Base-by-base conservation (phyloP, 2,113 vertebrate genomes). In the Gnathonemus longibarbis region DNA sequence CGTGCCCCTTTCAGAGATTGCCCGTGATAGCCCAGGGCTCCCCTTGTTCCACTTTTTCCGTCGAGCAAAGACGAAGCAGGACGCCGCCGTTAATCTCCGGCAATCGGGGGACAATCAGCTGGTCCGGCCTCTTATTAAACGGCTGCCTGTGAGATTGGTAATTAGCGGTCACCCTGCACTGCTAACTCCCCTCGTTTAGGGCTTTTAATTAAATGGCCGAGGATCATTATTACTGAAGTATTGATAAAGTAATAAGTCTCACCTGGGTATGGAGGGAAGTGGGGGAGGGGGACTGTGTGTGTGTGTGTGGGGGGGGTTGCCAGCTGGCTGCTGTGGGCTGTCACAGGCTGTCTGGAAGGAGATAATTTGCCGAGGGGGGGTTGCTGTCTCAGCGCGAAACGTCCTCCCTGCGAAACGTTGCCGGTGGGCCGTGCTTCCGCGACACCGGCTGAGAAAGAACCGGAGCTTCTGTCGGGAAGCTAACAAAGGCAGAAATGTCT, bases 181-280 rank as follows among this genome's bases (percentile, higher is more conserved):
- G 52, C n/a, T 35, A 84, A 66, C 89, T 62, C 53, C 56, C 53
- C 53, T 90, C 53, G 27, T 90, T 74, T 77, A 88, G 85, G 84
- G 84, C 58, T 88, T 88, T 88, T 88, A 90, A 90, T 90, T 77
- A 90, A 90, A 90, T 77, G 89, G 17, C 89, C 84, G 35, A 50
- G 58, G 62, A 74, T 87, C 89, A 87, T 80, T 70, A 90, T 90
- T 90, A 87, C 85, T 66, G 27, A 11, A 42, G 85, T 90, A 90
- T 88, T 88, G 89, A 90, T 88, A 88, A 88, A 88, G 89, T 90
- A 88, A 87, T 88, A 88, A 52, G 84, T 90, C 89, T 88, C 84
- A 90, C 89, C 89, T 77, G 70, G 35, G 70, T 42, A 7, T 77
- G 31, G 48, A 56, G 46, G 84, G 53, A 39, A 15, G 17, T 17